Base-by-base conservation (phyloP, 2,888 invertebrate species). In the Priocnemis perturbator region DNA sequence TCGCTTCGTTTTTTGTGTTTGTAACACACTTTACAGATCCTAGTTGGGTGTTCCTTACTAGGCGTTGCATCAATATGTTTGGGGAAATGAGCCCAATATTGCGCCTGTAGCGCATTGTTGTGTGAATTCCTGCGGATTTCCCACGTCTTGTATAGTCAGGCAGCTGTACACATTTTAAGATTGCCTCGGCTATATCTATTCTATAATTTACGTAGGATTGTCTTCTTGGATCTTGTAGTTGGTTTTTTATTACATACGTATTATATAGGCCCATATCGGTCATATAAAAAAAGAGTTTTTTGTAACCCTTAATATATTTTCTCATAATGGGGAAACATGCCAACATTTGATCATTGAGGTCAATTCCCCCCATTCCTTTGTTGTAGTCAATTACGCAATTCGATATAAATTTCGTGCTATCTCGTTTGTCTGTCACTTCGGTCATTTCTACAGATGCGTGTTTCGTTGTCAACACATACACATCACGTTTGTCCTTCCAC, bases 301-400 rank as follows among this genome's bases (percentile, higher is more conserved):
- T 70, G 53, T 75, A 79, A 19, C 76, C 71, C 65, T 78, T 79
- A 1, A 73, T 58, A 50, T 37, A 65, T 63, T 77, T 73, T 67
- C 70, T 60, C 74, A 75, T 79, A 19, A 78, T 52, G 14, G 73
- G 76, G 61, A n/a, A n/a, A n/a, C n/a, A n/a, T n/a, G n/a, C n/a
- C n/a, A n/a, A n/a, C n/a, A n/a, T n/a, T n/a, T n/a, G 68, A 57
- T 79, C 77, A 60, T 74, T 61, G 9, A 30, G 47, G 60, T 80
- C 73, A 47, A 80, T 65, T 11, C 72, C 74, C 56, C 71, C 70
- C 79, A 77, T 79, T n/a, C 68, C 67, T 21, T 69, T 69, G 52
- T 81, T 81, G 59, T 81, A 81, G 19, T 78, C 71, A 9, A 78
- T 15, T 9, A 78, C 60, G 55, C 68, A 69, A 19, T 26, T 67